Conservation (phyloP, 2,113 vertebrate species). For the Corythoichthys intestinalis region DNA sequence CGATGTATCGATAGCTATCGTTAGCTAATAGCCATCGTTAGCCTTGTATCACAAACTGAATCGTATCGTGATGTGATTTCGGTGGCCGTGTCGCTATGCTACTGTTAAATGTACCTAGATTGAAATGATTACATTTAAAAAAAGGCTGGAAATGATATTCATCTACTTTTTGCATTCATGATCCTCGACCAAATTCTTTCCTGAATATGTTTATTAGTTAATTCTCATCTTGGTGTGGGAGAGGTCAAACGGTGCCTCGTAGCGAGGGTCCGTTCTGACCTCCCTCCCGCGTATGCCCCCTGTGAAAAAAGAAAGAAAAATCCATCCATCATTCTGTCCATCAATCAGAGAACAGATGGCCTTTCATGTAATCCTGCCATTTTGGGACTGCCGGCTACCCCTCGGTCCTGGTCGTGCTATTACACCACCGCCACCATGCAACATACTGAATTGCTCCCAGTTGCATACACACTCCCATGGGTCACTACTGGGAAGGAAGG, state of each 20-base stretch:
- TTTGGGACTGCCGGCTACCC: conserved; percentile 62
- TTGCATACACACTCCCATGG: conserved; percentile 16
- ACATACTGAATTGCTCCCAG: conserved; percentile 17
- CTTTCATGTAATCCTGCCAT: conserved; percentile 57
- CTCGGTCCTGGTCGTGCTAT: conserved; percentile 57
- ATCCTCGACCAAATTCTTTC: neutral
- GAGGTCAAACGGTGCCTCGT: neutral
- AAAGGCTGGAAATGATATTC: neutral
- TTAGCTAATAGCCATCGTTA: too few species aligned
- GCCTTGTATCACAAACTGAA: too few species aligned
- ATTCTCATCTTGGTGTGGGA: neutral
- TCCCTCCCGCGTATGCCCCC: neutral
- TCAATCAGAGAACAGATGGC: conserved; percentile 77
- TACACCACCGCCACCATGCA: conserved; percentile 35
- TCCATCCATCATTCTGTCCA: conserved; percentile 62
- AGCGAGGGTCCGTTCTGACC: neutral
- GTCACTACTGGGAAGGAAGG: conserved; percentile 55
- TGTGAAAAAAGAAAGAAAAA: neutral
- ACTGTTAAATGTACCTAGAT: neutral
- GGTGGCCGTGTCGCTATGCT: neutral
- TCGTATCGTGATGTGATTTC: neutral
- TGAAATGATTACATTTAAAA: neutral
- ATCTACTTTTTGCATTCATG: neutral
- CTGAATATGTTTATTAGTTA: neutral
- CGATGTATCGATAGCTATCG: too few species aligned